phyloP scores from a whole-genome alignment of 2,888 invertebrate species.

The Calephelis perditalis region DNA sequence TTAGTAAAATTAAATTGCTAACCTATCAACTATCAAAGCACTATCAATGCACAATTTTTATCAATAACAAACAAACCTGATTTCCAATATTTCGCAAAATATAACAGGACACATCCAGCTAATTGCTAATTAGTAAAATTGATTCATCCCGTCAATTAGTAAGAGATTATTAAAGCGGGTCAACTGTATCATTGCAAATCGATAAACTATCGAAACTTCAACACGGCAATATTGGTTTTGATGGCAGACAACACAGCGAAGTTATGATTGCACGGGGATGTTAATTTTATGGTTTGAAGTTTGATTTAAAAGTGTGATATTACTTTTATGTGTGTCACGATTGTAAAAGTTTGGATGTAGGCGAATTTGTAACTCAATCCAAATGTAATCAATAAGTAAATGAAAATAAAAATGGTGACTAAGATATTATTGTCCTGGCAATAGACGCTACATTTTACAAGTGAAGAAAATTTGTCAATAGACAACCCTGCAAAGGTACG shows the following conservation, averaged over 20 bases:
- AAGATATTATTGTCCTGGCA: too few relatives aligned
- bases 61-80: background rate
- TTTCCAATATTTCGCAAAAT: background rate
- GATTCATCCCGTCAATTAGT: slow-evolving; percentile 7
- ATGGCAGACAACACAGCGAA: background rate
- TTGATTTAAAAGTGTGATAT: slow-evolving; percentile 1
- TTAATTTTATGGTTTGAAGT: background rate
- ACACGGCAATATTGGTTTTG: background rate
- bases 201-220: slow-evolving; percentile 8
- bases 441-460: too few relatives aligned
- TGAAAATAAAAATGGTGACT: too few relatives aligned
- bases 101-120: background rate
- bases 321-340: background rate
- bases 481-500: too few relatives aligned
- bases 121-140: slow-evolving; percentile 12
- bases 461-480: too few relatives aligned
- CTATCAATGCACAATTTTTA: too few relatives aligned
- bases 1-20: too few relatives aligned
- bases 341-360: background rate
- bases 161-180: slow-evolving; percentile 8
- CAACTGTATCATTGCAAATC: background rate
- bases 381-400: too few relatives aligned
- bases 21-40: too few relatives aligned
- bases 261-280: slow-evolving; percentile 12
- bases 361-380: too few relatives aligned